Conservation (phyloP, 1,140 invertebrate genomes). For the Drosophila subobscura region DNA sequence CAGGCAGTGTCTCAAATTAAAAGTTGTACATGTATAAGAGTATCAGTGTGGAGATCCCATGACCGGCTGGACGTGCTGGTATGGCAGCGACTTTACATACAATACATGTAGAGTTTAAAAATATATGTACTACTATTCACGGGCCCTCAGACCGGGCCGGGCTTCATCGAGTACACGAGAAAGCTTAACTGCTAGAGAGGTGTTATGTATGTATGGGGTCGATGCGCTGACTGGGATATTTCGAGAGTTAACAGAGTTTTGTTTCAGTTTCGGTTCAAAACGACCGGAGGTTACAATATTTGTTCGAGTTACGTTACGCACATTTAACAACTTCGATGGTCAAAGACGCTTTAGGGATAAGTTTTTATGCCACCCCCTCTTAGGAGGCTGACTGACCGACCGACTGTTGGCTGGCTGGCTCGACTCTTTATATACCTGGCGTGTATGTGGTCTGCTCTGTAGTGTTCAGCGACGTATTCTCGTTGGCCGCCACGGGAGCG, state of each 20-base stretch:
- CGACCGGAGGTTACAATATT: slow-evolving; percentile 64
- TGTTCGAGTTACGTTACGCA: slow-evolving; percentile 40
- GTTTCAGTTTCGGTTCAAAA: slow-evolving; percentile 19
- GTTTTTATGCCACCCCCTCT: slow-evolving; percentile 30
- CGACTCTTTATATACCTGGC: slow-evolving; percentile 84
- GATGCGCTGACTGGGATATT: slow-evolving; percentile 15
- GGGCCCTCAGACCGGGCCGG: slow-evolving; percentile 40
- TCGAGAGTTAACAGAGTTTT: slow-evolving; percentile 28
- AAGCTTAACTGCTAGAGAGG: slow-evolving; percentile 30
- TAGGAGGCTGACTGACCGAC: slow-evolving; percentile 8
- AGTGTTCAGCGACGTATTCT: slow-evolving; percentile 85
- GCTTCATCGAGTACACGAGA: slow-evolving; percentile 24
- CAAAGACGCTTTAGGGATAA: slow-evolving; percentile 67
- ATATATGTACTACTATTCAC: slow-evolving; percentile 43
- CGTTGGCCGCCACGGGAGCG: slow-evolving; percentile 79
- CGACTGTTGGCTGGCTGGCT: slow-evolving; percentile 6
- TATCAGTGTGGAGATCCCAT: slow-evolving; percentile 4
- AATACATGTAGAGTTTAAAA: slow-evolving; percentile 55
- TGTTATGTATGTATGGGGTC: slow-evolving; percentile 4
- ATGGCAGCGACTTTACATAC: slow-evolving; percentile 29
- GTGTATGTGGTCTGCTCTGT: slow-evolving; percentile 85
- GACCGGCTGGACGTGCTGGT: slow-evolving; percentile 26
- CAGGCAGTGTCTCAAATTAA: slow-evolving; percentile 6
- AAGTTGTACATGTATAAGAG: background rate
- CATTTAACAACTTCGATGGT: slow-evolving; percentile 77